Evolutionary conservation across 1,140 invertebrate genomes (phyloP).

Genomic region (Solenopsis fugax): DNA sequence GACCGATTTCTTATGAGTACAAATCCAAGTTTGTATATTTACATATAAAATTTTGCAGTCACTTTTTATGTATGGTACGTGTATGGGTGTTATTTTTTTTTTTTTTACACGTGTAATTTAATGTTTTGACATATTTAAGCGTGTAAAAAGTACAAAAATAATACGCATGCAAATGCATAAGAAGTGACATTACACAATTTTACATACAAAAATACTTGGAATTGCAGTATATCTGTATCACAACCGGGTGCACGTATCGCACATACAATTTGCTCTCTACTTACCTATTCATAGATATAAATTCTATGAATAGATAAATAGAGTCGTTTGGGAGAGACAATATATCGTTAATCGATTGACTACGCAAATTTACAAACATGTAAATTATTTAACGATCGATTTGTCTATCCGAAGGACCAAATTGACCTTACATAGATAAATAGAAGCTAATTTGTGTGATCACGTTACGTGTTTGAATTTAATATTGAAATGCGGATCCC

Average conservation of each 20-base stretch:
- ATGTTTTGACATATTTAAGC: too few relatives aligned
- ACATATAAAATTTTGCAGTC: too few relatives aligned
- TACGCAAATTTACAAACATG: conserved; percentile 9
- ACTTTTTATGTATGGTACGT: too few relatives aligned
- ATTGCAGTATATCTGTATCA: neutral
- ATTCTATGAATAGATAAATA: conserved; percentile 22
- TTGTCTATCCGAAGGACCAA: conserved; percentile 10
- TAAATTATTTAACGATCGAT: conserved; percentile 16
- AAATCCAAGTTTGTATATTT: too few relatives aligned
- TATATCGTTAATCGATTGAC: conserved; percentile 11
- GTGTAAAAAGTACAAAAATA: too few relatives aligned
- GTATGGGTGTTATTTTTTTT: too few relatives aligned
- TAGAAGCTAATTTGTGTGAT: conserved; percentile 34
- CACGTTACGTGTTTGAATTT: conserved; percentile 13
- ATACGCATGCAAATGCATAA: too few relatives aligned
- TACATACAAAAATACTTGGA: too few relatives aligned
- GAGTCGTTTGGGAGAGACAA: neutral
- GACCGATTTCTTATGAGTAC: neutral
- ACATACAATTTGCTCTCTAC: neutral
- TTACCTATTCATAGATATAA: conserved; percentile 15
- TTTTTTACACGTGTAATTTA: too few relatives aligned
- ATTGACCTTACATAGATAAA: conserved; percentile 30
- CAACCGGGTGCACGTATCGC: neutral
- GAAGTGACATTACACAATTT: too few relatives aligned
- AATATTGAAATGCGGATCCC: neutral